Conservation (phyloP, 2,888 invertebrate genomes). For the Carterocephalus palaemon region DNA sequence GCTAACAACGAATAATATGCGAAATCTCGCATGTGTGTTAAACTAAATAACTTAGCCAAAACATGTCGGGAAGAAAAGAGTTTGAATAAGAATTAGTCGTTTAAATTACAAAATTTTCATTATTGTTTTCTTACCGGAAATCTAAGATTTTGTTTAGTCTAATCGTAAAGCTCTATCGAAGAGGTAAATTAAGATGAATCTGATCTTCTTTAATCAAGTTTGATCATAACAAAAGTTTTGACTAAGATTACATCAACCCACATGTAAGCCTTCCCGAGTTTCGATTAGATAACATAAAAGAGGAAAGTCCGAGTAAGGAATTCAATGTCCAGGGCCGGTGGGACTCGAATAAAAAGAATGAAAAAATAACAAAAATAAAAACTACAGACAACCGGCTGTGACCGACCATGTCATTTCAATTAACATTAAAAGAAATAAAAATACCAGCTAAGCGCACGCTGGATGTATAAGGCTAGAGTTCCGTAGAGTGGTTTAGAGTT, state of each 20-base stretch:
- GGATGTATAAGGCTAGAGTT: no score
- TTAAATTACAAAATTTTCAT: no score
- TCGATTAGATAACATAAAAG: conserved; percentile 58
- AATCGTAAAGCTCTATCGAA: no score
- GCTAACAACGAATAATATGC: conserved; percentile 10
- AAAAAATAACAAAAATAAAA: conserved; percentile 63
- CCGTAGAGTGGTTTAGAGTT: no score
- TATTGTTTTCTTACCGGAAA: no score
- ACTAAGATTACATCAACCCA: no score
- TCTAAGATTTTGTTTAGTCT: no score
- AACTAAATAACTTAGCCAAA: conserved; percentile 24
- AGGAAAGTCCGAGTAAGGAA: conserved; percentile 64
- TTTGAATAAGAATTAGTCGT: no score
- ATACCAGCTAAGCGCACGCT: conserved; percentile 45
- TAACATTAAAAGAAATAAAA: conserved; percentile 66
- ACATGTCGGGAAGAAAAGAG: conserved; percentile 30
- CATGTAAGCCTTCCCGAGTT: conserved; percentile 50
- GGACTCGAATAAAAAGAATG: conserved; percentile 58
- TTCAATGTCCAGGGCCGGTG: conserved; percentile 56
- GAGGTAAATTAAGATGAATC: no score
- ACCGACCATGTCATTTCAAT: conserved; percentile 69
- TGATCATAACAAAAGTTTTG: no score
- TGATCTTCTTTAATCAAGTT: no score
- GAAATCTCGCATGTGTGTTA: conserved; percentile 5
- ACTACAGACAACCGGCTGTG: conserved; percentile 45